phyloP scores from a whole-genome alignment of 2,888 invertebrate species.

The Hirtodrosophila alboralis region DNA sequence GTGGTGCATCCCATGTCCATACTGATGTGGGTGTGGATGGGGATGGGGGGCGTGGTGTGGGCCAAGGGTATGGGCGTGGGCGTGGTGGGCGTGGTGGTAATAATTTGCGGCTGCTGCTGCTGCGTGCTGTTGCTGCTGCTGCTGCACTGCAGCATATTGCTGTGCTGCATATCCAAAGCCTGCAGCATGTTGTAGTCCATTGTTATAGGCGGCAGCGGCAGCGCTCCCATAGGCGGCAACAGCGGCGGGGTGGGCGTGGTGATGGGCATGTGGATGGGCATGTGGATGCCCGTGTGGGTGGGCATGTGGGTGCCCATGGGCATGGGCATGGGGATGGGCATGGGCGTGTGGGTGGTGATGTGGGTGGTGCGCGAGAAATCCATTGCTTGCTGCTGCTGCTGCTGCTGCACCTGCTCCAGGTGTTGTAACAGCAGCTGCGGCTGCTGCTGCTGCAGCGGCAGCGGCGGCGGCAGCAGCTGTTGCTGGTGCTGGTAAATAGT shows the following conservation, averaged over 20 bases:
- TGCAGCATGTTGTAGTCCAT: slow-evolving; percentile 84
- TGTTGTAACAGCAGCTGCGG: slow-evolving; percentile 40
- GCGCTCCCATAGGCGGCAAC: slow-evolving; percentile 78
- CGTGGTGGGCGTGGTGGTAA: slow-evolving; percentile 84
- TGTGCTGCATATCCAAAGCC: slow-evolving; percentile 83
- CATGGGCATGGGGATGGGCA: too few species aligned
- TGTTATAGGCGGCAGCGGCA: slow-evolving; percentile 80
- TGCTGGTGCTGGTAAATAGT: slow-evolving; percentile 52
- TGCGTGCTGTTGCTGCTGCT: slow-evolving; percentile 72
- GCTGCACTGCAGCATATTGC: slow-evolving; percentile 73
- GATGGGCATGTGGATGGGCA: too few species aligned
- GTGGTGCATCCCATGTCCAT: slow-evolving; percentile 79
- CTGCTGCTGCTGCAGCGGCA: slow-evolving; percentile 35
- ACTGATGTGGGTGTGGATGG: slow-evolving; percentile 55
- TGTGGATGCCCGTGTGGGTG: too few species aligned
- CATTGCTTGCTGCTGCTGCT: slow-evolving; percentile 65
- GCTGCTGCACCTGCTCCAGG: slow-evolving; percentile 19
- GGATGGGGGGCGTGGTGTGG: slow-evolving; percentile 49
- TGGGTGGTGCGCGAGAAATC: slow-evolving; percentile 81
- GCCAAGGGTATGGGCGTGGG: slow-evolving; percentile 52
- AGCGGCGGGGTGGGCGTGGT: slow-evolving; percentile 78
- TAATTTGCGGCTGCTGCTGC: slow-evolving; percentile 73
- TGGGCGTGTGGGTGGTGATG: too few species aligned
- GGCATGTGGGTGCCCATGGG: too few species aligned
- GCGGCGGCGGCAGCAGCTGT: slow-evolving; percentile 30